phyloP scores from a whole-genome alignment of 2,113 vertebrate genomes.

The Coptodon bakossiorum region DNA sequence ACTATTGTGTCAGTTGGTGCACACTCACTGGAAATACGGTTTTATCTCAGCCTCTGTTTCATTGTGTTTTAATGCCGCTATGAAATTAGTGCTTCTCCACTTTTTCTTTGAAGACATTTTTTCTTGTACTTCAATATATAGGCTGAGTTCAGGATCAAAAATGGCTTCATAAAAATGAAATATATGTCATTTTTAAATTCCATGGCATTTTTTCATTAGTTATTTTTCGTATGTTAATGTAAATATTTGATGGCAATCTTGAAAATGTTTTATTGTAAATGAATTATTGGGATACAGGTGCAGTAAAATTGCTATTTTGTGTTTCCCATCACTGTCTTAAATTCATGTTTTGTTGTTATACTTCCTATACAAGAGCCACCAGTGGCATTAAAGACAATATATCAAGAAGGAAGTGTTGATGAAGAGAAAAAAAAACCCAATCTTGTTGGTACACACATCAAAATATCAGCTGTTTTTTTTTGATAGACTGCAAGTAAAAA shows the following conservation, averaged over 20 bases:
- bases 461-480: neutral
- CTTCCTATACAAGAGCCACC: neutral
- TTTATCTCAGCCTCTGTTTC: neutral
- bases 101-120: neutral
- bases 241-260: neutral
- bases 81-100: neutral
- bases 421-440: rapidly evolving
- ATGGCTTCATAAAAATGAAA: neutral
- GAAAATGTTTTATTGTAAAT: neutral
- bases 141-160: neutral
- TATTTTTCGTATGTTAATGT: neutral
- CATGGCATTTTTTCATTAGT: neutral
- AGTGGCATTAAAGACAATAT: neutral
- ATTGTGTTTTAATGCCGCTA: neutral
- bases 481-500: neutral
- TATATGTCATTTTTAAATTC: neutral
- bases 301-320: neutral
- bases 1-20: neutral
- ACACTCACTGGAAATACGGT: neutral
- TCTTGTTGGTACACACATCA: neutral
- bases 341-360: neutral
- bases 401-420: neutral
- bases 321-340: neutral
- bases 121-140: neutral
- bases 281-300: neutral